phyloP scores from a whole-genome alignment of 2,888 invertebrate species.

The Caenorhabditis virilis region DNA sequence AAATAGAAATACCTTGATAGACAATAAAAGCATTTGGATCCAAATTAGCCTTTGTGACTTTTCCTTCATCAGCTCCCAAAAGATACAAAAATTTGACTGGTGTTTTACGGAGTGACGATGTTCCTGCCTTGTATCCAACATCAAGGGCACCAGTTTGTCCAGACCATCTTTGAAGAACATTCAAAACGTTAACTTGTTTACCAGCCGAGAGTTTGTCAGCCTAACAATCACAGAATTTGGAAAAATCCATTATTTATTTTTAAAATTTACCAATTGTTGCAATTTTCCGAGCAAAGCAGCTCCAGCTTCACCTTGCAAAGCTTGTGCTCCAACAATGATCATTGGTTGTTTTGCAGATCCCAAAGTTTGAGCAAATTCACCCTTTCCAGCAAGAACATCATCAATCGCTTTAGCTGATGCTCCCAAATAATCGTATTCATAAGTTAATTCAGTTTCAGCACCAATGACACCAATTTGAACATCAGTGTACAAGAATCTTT shows the following conservation, averaged over 20 bases:
- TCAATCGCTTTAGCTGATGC: conserved; percentile 79
- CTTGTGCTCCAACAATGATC: conserved; percentile 87
- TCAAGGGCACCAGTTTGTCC: conserved; percentile 86
- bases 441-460: conserved; percentile 87
- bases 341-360: conserved; percentile 81
- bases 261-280: conserved; percentile 44
- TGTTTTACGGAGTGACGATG: conserved; percentile 53
- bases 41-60: conserved; percentile 79
- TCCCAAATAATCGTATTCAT: conserved; percentile 88
- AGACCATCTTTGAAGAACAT: conserved; percentile 89
- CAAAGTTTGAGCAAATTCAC: conserved; percentile 71
- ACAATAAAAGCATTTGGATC: conserved; percentile 84
- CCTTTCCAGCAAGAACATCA: conserved; percentile 78
- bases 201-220: conserved; percentile 32
- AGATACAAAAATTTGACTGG: conserved; percentile 80
- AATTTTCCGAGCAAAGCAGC: conserved; percentile 74
- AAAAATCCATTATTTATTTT: not conserved
- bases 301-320: conserved; percentile 79
- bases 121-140: conserved; percentile 78
- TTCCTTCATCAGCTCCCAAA: conserved; percentile 89
- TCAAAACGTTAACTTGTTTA: conserved; percentile 77
- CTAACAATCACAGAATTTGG: conserved; percentile 7
- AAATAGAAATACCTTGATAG: conserved; percentile 79
- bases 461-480: conserved; percentile 84
- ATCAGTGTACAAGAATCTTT: conserved; percentile 86